Evolutionary conservation across 1,140 invertebrate genomes (phyloP), one percentile per base, ranked within the genome.

Genomic region (Atta texana): DNA sequence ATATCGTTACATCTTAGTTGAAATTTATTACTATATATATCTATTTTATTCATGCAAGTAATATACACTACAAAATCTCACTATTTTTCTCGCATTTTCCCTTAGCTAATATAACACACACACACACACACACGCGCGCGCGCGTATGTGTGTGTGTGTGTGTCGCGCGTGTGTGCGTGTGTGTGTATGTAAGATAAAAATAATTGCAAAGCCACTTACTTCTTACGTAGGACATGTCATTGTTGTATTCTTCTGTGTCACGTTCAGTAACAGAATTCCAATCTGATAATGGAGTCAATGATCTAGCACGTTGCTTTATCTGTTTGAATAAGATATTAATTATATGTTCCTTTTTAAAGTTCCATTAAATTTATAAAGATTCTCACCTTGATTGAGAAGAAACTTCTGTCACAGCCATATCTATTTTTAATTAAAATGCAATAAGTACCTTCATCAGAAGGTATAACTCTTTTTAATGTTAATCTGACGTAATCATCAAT

Each of bases 361-460:
- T 44, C 4, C 55, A 49, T 57, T 53, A 18, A 28, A 71, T 80
- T n/a, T 51, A 68, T 14, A 16, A 75, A 87, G 49, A 66, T 66
- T 91, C 94, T 94, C 95, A 98, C 97, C 95, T 96, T 96, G 51
- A 98, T 96, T 59, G 98, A 98, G 86, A 98, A 97, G 94, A 98
- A 98, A 69, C 97, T 97, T 93, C 98, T 96, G 90, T 98, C 98
- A 89, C 97, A 97, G 24, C 99, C 99, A 87, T 98, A 97, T 53
- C 97, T 96, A 95, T 99, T 99, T 92, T 98, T 98, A 7, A 98
- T 97, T 24, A 99, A 95, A 85, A 99, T 98, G 71, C 98, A 99
- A 94, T 99, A 99, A 7, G 98, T 98, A 10, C 99, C 99, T 82
- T 98, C 97, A 93, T 99, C 99, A 64, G 98, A 97, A 8, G 97